Conservation (phyloP, 1,140 invertebrate genomes). For the Nephotettix cincticeps region DNA sequence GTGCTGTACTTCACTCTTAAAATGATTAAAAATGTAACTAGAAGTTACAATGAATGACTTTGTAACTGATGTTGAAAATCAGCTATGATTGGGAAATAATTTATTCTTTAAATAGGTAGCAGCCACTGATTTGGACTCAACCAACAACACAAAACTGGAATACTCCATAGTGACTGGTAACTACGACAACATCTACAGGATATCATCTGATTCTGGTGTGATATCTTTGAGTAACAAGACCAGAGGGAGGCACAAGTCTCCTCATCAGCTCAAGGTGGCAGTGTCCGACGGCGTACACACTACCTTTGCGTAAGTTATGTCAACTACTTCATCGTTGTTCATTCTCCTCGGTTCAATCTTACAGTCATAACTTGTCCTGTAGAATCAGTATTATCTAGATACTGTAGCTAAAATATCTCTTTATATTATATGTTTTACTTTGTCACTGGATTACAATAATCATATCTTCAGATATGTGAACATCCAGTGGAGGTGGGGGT, state of each 20-base stretch:
- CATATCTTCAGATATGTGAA: constrained; percentile 39
- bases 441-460: too few species aligned
- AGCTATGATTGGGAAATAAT: too few species aligned
- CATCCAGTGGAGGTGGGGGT: constrained; percentile 68
- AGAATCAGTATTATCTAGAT: too few species aligned
- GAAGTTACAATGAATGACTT: too few species aligned
- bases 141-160: constrained; percentile 57
- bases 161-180: constrained; percentile 81
- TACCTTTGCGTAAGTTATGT: constrained; percentile 47
- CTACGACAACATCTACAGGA: constrained; percentile 70
- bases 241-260: constrained; percentile 54
- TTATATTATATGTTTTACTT: too few species aligned
- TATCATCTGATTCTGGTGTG: constrained; percentile 71
- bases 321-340: too few species aligned
- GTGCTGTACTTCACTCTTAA: too few species aligned
- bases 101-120: constrained; percentile 49
- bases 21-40: too few species aligned
- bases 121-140: constrained; percentile 73
- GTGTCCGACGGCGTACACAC: constrained; percentile 61
- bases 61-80: too few species aligned
- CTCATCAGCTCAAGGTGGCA: constrained; percentile 65
- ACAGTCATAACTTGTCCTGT: too few species aligned
- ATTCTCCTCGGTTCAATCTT: too few species aligned
- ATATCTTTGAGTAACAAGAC: constrained; percentile 64
- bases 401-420: too few species aligned